A percentile compares a stretch with the other conserved stretches of the same genome.
These are phyloP conservation scores for Buphagus erythrorhynchus DNA, from an alignment of 2,797 vertebrate genomes.

Conservation along the genomic window DNA sequence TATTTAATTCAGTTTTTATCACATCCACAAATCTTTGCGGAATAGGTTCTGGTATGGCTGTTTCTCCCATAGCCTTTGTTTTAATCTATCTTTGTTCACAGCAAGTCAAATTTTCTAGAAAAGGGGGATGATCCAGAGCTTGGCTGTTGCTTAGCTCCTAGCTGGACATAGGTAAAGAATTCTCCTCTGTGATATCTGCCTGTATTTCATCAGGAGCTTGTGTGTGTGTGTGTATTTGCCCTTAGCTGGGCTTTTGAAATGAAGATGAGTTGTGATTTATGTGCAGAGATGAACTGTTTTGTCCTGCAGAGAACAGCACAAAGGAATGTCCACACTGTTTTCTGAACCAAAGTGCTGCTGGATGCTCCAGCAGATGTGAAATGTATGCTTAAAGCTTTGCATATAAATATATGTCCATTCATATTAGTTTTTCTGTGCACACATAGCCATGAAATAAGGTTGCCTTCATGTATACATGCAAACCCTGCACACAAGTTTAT, in stretches of 20 bases:
- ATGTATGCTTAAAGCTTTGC: neutral
- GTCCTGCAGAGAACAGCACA: neutral
- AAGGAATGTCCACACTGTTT: neutral
- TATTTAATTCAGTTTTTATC: neutral
- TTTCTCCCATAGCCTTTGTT: neutral
- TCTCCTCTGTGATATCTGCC: neutral
- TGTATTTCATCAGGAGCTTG: neutral
- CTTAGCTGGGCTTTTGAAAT: neutral
- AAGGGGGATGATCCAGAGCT: neutral
- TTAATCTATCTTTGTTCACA: neutral
- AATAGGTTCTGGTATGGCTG: neutral
- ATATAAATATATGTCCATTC: neutral
- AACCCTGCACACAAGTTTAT: neutral
- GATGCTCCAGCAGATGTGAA: neutral
- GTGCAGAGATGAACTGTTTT: neutral
- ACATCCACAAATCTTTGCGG: neutral
- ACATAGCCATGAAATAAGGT: fast-evolving
- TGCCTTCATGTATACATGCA: neutral
- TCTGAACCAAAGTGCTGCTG: neutral
- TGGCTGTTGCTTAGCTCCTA: neutral
- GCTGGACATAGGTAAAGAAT: neutral
- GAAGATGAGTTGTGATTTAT: neutral
- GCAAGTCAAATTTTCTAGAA: neutral
- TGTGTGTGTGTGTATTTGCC: neutral
- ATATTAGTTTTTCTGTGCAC: neutral